A percentile compares a stretch with the other conserved stretches of the same genome.
Evolutionary conservation across 2,797 vertebrate species (phyloP).

Genomic region (Spheniscus humboldti): DNA sequence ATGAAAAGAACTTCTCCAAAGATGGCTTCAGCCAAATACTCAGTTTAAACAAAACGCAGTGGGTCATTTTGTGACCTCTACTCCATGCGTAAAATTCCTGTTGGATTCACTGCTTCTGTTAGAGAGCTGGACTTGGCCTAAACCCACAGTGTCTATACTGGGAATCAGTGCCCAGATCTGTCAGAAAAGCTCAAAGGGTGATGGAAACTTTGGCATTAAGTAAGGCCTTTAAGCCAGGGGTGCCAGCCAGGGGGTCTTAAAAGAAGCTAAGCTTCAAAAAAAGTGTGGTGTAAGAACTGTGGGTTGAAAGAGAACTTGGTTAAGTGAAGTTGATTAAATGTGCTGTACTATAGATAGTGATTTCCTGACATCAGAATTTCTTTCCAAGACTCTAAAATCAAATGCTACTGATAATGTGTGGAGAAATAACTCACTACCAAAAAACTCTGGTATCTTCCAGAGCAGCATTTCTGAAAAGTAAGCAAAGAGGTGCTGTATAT

Average conservation of each 20-base stretch:
- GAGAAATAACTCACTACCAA: neutral
- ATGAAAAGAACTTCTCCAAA: neutral
- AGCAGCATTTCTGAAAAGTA: neutral
- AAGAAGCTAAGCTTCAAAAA: conserved; percentile 35
- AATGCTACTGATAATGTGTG: neutral
- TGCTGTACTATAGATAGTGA: conserved; percentile 5
- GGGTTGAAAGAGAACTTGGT: conserved; percentile 17
- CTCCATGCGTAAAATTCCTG: neutral
- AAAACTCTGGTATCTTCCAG: neutral
- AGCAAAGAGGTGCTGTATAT: neutral
- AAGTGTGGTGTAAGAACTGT: neutral
- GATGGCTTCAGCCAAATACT: conserved; percentile 5
- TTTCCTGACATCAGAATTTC: neutral
- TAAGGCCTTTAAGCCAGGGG: neutral
- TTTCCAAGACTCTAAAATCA: neutral
- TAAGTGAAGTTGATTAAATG: conserved; percentile 25
- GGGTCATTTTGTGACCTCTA: neutral
- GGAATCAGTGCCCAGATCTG: neutral
- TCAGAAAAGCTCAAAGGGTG: conserved; percentile 10
- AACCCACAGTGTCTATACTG: neutral
- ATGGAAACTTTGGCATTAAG: neutral
- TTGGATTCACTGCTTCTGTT: neutral
- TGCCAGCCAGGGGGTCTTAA: neutral
- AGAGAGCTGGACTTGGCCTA: neutral
- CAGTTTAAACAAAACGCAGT: neutral